A percentile compares a stretch with the other conserved stretches of the same genome.
These are phyloP conservation scores for Ormyrus thymus DNA, from an alignment of 2,888 invertebrate species.

Conservation along the genomic window DNA sequence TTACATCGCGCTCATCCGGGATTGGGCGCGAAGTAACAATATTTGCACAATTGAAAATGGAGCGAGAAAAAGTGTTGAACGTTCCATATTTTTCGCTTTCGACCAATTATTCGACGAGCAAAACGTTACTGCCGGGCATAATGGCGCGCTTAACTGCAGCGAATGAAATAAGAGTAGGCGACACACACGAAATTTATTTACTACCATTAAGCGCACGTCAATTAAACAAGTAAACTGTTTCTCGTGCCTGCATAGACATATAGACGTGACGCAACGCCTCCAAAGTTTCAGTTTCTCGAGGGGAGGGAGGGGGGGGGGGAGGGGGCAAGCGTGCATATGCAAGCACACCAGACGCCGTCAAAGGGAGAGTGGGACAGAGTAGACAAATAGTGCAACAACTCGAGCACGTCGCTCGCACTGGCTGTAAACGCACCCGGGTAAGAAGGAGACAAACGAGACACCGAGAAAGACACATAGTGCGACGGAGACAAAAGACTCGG, in stretches of 20 bases:
- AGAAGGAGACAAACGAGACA: constrained; percentile 45
- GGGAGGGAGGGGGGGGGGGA: neutral
- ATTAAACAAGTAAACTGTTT: constrained; percentile 43
- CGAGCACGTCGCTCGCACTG: constrained; percentile 23
- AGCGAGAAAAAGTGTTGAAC: too few species aligned
- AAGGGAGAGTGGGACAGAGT: neutral
- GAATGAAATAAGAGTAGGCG: constrained; percentile 41
- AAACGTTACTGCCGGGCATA: constrained; percentile 6
- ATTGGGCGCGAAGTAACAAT: too few species aligned
- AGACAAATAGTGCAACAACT: constrained; percentile 45
- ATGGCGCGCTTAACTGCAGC: constrained; percentile 6
- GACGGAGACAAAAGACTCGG: constrained; percentile 41
- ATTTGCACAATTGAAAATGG: too few species aligned
- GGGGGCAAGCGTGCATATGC: neutral
- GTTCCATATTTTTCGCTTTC: neutral
- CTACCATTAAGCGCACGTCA: constrained; percentile 39
- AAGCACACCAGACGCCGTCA: neutral
- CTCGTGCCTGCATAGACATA: neutral
- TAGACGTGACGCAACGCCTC: constrained; percentile 32
- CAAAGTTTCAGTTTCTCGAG: constrained; percentile 25
- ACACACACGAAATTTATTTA: constrained; percentile 28
- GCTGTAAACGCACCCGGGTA: constrained; percentile 1
- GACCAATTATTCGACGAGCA: constrained; percentile 14
- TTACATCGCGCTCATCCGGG: too few species aligned
- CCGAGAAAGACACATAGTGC: constrained; percentile 33